Conservation (phyloP, 2,113 vertebrate genomes). For the Cyprinodon variegatus region DNA sequence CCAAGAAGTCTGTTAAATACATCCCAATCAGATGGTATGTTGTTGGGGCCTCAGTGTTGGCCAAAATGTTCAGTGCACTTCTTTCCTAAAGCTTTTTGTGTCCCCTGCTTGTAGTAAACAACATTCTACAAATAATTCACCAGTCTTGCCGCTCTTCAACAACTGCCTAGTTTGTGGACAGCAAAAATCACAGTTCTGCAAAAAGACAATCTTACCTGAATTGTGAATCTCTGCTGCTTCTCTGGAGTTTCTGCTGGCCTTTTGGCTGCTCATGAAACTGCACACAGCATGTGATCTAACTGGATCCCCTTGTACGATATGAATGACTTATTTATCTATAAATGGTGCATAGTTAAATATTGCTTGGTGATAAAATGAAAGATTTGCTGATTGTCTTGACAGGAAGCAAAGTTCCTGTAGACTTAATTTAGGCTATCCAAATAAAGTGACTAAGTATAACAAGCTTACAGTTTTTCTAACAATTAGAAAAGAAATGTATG, state of each 20-base stretch:
- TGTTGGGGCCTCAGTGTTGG: not conserved
- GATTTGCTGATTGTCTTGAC: not conserved
- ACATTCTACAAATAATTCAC: not conserved
- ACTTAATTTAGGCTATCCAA: too few relatives aligned
- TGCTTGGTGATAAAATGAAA: not conserved
- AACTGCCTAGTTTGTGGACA: too few relatives aligned
- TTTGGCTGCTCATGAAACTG: too few relatives aligned
- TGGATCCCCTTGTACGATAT: not conserved
- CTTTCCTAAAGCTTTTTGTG: not conserved
- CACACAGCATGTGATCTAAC: not conserved
- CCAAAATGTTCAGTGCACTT: not conserved
- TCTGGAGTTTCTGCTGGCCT: too few relatives aligned
- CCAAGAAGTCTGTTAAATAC: too few relatives aligned
- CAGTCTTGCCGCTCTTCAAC: not conserved
- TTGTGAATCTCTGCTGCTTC: too few relatives aligned
- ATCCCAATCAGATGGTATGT: too few relatives aligned
- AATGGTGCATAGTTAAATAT: not conserved
- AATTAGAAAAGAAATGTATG: not conserved
- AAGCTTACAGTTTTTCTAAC: too few relatives aligned
- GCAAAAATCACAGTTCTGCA: too few relatives aligned
- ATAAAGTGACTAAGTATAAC: too few relatives aligned
- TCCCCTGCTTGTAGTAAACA: not conserved
- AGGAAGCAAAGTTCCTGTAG: not conserved
- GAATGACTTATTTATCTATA: not conserved
- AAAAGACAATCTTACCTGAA: too few relatives aligned